These are phyloP conservation scores for Esox lucius DNA, from an alignment of 2,797 vertebrate species.

Conservation along the genomic window DNA sequence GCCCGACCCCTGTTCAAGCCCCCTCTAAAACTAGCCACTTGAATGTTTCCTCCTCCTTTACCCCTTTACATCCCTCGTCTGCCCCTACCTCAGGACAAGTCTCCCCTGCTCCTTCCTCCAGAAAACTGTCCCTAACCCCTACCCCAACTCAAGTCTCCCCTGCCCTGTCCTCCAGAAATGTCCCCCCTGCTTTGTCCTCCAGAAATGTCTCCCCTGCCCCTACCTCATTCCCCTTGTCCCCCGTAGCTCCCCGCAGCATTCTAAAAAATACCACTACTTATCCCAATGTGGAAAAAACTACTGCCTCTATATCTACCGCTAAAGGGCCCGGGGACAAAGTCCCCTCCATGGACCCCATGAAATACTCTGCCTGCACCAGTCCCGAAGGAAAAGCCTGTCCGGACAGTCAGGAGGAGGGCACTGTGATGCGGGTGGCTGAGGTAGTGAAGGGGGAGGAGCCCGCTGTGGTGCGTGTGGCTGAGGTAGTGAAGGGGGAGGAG, in stretches of 20 bases:
- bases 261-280: background rate
- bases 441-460: slow-evolving; percentile 33
- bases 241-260: background rate
- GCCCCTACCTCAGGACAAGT: slow-evolving; percentile 8
- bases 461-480: slow-evolving; percentile 35
- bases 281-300: background rate
- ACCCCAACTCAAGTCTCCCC: background rate
- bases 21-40: slow-evolving; percentile 21
- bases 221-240: background rate
- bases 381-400: slow-evolving; percentile 48
- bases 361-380: background rate
- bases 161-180: background rate
- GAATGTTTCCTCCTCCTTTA: slow-evolving; percentile 18
- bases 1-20: slow-evolving; percentile 17
- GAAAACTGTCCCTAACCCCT: background rate
- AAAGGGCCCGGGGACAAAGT: background rate
- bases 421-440: slow-evolving; percentile 57
- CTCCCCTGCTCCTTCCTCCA: background rate
- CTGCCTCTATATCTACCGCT: background rate
- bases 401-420: slow-evolving; percentile 61
- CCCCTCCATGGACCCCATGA: no score
- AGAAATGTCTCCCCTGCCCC: background rate
- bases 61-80: background rate
- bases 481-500: slow-evolving; percentile 40
- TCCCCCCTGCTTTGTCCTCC: background rate